Evolutionary conservation across 2,113 vertebrate species (phyloP), one percentile per base, ranked within the genome.

Genomic region (Taurulus bubalis): DNA sequence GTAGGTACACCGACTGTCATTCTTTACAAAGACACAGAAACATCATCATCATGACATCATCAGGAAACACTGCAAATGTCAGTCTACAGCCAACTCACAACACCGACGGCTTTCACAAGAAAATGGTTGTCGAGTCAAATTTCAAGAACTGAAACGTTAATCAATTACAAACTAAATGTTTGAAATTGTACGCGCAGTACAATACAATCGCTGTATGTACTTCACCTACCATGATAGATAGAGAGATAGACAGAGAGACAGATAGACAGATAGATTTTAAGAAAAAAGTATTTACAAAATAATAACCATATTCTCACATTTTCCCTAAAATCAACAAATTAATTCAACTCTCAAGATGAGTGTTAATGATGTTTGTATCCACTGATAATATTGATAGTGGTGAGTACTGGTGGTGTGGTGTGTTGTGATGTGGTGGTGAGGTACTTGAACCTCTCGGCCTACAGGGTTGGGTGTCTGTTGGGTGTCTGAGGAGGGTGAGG

Each of bases 11-110:
- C 82, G 53, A 77, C 83, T 28, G 3, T 77, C 85, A 77, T 92
- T 93, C 85, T 85, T 95, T 83, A 91, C 92, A 90, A 88, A 90
- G 85, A 94, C 87, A 94, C 87, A 85, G 85, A 89, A 89, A 94
- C 87, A 90, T 88, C 77, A 79, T 85, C 76, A 79, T 85, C 60
- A 45, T 82, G 86, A 91, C 90, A 83, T 82, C 87, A 83, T 92
- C 86, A 87, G 83, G 84, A 88, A 91, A 91, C 91, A 92, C 77
- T 72, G 89, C 79, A 90, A 89, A 84, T 59, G 73, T 88, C 89
- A 85, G 82, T 87, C 80, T 84, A 91, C 75, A 84, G 79, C 85
- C 91, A 92, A 91, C 87, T 93, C 90, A 94, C 94, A 91, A 94
- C 90, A 93, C 89, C 77, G 32, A 92, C 87, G 82, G 87, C 87